Base-by-base conservation (phyloP, 2,888 invertebrate genomes). In the Nomada flava region DNA sequence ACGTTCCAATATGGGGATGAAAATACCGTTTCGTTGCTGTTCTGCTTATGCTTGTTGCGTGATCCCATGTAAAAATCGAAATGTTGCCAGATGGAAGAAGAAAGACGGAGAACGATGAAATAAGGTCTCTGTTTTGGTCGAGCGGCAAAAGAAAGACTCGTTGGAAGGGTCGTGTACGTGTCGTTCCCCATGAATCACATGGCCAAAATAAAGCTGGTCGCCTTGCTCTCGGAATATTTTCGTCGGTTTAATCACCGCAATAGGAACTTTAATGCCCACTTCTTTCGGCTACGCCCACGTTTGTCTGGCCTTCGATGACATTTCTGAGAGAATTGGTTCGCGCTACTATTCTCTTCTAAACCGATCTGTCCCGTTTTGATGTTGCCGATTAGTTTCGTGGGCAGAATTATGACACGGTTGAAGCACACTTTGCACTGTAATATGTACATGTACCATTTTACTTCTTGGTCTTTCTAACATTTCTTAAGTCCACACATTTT, bases 41-140 rank as follows among this genome's bases (percentile, higher is more conserved):
- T 63, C 76, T 87, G 82, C 87, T 89, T 86, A 81, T 64, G 65
- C 57, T 76, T 63, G 53, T 84, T 70, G 77, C 71, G 57, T 23
- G 75, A 70, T 86, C 60, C 64, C 50, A 70, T 79, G 72, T 18
- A 70, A 71, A 81, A 76, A 64, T 50, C 53, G 71, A 36, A 65
- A 20, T 13, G 5, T 11, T 77, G 77, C 79, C 77, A 78, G 52
- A 7, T 52, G 57, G 18, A 44, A 1, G 4, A 0, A 52, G 52
- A 23, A 11, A 42, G 20, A 44, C 5, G 15, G 68, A 59, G 20
- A 42, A 13, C 10, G 57, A 29, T n/a, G 26, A 2, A 53, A 53
- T 20, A 44, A 29, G 23, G 53, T 15, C 11, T 68, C 60, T 23
- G 75, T 57, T 71, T 65, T 50, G 57, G 68, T 18, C 42, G n/a